Evolutionary conservation across 1,140 invertebrate species (phyloP).

Genomic region (Lordiphosa clarofinis): DNA sequence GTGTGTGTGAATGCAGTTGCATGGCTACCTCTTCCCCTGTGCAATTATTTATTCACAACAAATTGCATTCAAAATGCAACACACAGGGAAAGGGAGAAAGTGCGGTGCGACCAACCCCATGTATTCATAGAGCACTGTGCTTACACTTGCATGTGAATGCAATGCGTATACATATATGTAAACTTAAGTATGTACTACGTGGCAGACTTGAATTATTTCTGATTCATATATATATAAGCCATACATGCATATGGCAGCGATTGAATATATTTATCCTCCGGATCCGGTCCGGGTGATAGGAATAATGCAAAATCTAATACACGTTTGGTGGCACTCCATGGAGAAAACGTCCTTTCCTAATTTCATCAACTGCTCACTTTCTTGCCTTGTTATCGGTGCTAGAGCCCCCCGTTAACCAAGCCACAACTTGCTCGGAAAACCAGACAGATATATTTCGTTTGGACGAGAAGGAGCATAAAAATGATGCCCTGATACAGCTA

Average conservation of each 20-base stretch:
- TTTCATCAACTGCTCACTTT: too few species aligned
- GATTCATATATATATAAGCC: conserved; percentile 1
- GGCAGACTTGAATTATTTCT: conserved; percentile 10
- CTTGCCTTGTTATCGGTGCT: too few species aligned
- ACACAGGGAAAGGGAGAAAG: conserved; percentile 2
- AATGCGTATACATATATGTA: conserved; percentile 4
- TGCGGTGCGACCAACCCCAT: conserved; percentile 5
- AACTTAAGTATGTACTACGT: conserved; percentile 11
- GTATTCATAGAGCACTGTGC: background rate
- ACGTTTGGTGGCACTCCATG: too few species aligned
- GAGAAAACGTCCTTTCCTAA: too few species aligned
- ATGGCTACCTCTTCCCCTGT: conserved; percentile 2
- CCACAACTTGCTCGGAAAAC: too few species aligned
- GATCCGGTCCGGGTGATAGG: too few species aligned
- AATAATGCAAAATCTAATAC: too few species aligned
- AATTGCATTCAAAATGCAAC: conserved; percentile 26
- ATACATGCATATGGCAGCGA: background rate
- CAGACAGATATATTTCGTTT: too few species aligned
- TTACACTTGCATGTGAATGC: conserved; percentile 7
- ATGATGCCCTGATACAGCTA: too few species aligned
- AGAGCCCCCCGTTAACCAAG: too few species aligned
- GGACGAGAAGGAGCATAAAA: too few species aligned
- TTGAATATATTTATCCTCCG: background rate
- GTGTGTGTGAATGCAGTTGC: conserved; percentile 7
- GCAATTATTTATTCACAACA: conserved; percentile 30